phyloP scores from a whole-genome alignment of 1,140 invertebrate species.

The Leptestheria dahalacensis region DNA sequence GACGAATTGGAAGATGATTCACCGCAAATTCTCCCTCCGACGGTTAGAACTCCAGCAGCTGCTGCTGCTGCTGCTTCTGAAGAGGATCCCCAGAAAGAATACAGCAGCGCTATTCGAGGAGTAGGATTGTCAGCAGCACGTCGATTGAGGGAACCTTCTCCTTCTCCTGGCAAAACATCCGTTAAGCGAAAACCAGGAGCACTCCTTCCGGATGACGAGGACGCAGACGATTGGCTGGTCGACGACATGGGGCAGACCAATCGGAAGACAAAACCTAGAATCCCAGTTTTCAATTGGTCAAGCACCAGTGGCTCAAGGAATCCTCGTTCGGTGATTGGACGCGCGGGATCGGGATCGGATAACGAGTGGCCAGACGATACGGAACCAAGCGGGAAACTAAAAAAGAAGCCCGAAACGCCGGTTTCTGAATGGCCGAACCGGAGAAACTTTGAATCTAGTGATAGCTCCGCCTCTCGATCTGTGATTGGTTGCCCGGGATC shows the following conservation, averaged over 20 bases:
- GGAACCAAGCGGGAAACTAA: no score
- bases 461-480: neutral
- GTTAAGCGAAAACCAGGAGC: conserved; percentile 5
- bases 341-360: no score
- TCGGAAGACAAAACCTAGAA: neutral
- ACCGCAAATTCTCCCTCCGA: no score
- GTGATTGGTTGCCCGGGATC: no score
- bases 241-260: conserved; percentile 16
- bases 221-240: conserved; percentile 22
- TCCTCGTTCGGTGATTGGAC: no score
- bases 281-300: neutral
- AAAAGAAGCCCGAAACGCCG: neutral
- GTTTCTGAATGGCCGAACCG: neutral
- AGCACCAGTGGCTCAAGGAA: no score
- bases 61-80: neutral
- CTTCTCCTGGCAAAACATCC: neutral
- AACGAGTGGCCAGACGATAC: no score
- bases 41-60: neutral
- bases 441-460: neutral
- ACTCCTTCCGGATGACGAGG: conserved; percentile 18
- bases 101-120: neutral
- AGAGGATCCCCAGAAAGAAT: neutral
- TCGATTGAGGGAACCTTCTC: neutral
- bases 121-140: neutral
- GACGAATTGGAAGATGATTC: neutral